Base-by-base conservation (phyloP, 1,140 invertebrate genomes). In the Leptopilina boulardi region DNA sequence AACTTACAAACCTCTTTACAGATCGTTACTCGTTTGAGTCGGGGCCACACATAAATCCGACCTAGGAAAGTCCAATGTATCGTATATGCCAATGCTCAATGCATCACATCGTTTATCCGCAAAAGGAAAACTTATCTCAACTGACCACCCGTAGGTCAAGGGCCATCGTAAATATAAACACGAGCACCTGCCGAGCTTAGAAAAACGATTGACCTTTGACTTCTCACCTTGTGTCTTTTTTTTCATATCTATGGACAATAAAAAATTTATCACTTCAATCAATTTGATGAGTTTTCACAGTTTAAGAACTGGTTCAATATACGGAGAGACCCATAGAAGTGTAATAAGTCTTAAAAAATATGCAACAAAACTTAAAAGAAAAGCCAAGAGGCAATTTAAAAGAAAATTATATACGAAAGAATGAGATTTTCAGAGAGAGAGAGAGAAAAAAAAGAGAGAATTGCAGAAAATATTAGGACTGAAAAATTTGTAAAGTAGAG, bases 1-100 rank as follows among this genome's bases (percentile, higher is more conserved):
- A 90, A 89, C 88, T 89, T 88, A 89, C 88, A 89, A 89, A 91
- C 88, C 87, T 89, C 88, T 89, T 90, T 90, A 90, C 89, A 90
- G 89, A 90, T 91, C 88, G 89, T 91, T 90, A 91, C 87, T 89
- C 85, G 86, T 86, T 78, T 82, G 82, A 86, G 85, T 38, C 82
- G 79, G 83, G 86, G 87, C 88, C 88, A 89, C 86, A 88, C 88
- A 89, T 90, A 88, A 87, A 87, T 87, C 76, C 79, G 76, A 42
- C 76, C 75, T 82, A 82, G 83, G 72, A 78, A 81, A 82, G 72
- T 74, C 47, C 74, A 51, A 56, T 42, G 41, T 51, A 38, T 75
- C 59, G 54, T 44, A 18, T 70, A 18, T 70, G 23, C 70, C 76
- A 79, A 79, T 66, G 59, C 77, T 66, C 76, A 79, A 79, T 66